Conservation (phyloP, 2,113 vertebrate genomes). For the Burhinus bistriatus region DNA sequence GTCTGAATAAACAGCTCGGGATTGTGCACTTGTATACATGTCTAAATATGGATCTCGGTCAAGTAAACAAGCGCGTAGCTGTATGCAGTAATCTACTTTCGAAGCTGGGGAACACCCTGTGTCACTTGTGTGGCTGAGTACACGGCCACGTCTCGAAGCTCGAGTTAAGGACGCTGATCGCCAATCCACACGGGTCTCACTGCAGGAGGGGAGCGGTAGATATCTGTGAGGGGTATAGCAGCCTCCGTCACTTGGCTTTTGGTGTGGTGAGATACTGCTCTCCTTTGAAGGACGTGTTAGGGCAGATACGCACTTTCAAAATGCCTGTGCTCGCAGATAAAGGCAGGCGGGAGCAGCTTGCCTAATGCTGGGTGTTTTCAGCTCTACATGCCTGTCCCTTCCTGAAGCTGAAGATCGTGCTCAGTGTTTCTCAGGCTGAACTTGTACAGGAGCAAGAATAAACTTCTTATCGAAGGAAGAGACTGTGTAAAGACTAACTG, state of each 20-base stretch:
- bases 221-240: not conserved
- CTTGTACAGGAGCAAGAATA: not conserved
- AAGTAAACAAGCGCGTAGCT: not conserved
- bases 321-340: constrained; percentile 53
- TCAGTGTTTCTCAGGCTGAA: not conserved
- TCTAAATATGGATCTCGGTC: not conserved
- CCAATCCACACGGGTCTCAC: not conserved
- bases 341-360: not conserved
- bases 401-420: not conserved
- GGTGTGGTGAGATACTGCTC: not conserved
- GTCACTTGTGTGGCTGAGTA: not conserved
- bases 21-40: not conserved
- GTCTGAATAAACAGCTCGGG: not conserved
- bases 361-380: not conserved
- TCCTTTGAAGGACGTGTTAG: not conserved
- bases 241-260: not conserved
- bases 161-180: accelerated
- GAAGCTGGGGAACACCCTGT: not conserved
- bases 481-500: not conserved
- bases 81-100: not conserved
- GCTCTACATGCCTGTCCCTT: not conserved
- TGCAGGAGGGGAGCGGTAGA: not conserved
- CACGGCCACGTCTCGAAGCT: not conserved
- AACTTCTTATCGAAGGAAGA: not conserved
- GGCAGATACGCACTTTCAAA: not conserved